Evolutionary conservation across 2,797 vertebrate genomes (phyloP).

Genomic region (Cygnus olor): DNA sequence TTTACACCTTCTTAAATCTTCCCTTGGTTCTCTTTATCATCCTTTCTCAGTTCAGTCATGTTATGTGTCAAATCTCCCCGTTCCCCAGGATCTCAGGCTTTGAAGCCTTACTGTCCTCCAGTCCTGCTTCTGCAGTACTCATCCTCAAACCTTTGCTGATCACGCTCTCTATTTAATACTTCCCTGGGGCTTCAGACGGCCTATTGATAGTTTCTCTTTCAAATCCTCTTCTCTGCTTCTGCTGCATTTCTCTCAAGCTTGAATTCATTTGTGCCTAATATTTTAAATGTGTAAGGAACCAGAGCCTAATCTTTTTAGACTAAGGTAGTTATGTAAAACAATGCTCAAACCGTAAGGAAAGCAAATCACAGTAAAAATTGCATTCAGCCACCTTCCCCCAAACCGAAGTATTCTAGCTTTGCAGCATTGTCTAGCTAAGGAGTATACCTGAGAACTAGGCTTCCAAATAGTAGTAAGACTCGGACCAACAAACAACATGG

Average conservation of each 20-base stretch:
- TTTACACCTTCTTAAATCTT: not conserved
- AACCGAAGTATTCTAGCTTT: not conserved
- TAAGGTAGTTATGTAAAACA: not conserved
- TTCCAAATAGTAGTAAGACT: not conserved
- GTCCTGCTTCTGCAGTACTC: conserved; percentile 22
- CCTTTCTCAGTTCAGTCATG: not conserved
- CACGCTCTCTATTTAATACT: not conserved
- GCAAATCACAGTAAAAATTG: not conserved
- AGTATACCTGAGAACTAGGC: not conserved
- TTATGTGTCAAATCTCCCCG: not conserved
- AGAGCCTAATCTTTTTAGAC: conserved; percentile 1
- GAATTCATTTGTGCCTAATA: conserved; percentile 27
- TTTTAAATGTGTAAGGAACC: not conserved
- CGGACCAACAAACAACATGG: not conserved
- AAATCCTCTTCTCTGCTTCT: not conserved
- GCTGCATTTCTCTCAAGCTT: conserved; percentile 30
- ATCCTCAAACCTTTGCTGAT: conserved; percentile 35
- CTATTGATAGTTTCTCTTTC: conserved; percentile 49
- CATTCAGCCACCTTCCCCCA: not conserved
- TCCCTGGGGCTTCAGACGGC: conserved; percentile 18
- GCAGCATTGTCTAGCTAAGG: not conserved
- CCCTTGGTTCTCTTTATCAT: not conserved
- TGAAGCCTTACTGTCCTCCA: conserved; percentile 49
- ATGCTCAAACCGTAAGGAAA: not conserved
- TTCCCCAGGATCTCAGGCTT: not conserved